phyloP scores from a whole-genome alignment of 2,113 vertebrate genomes.

The Opisthocomus hoazin region DNA sequence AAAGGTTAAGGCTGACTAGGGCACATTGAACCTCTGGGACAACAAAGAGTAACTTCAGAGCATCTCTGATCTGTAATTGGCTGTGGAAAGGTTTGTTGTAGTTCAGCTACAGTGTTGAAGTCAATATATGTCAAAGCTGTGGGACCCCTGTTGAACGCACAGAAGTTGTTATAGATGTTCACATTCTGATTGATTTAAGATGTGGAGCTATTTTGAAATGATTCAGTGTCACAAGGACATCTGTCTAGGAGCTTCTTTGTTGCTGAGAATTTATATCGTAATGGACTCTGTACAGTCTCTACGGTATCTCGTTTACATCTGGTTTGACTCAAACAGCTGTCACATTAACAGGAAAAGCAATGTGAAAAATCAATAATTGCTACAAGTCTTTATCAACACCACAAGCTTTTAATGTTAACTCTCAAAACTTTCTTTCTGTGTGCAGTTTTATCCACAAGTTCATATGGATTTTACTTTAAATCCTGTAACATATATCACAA shows the following conservation, averaged over 20 bases:
- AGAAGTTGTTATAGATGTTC: not conserved
- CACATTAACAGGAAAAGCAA: conserved; percentile 12
- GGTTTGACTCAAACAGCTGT: not conserved
- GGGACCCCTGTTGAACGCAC: not conserved
- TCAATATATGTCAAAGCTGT: not conserved
- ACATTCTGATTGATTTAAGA: not conserved
- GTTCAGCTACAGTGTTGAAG: not conserved
- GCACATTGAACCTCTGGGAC: not conserved
- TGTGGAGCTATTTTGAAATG: not conserved
- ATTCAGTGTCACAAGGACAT: not conserved
- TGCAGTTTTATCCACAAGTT: not conserved
- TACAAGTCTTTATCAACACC: not conserved
- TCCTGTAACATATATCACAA: not conserved
- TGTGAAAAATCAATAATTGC: not conserved
- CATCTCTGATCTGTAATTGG: not conserved
- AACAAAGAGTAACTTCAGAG: not conserved
- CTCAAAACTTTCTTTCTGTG: conserved; percentile 11
- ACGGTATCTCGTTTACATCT: not conserved
- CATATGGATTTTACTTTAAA: conserved; percentile 16
- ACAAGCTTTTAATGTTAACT: not conserved
- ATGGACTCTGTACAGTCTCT: not conserved
- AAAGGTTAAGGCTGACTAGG: not conserved
- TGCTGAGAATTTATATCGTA: not conserved
- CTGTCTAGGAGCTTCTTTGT: not conserved
- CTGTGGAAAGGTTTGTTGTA: not conserved